Evolutionary conservation across 2,113 vertebrate genomes (phyloP).

Genomic region (Arvicanthis niloticus): DNA sequence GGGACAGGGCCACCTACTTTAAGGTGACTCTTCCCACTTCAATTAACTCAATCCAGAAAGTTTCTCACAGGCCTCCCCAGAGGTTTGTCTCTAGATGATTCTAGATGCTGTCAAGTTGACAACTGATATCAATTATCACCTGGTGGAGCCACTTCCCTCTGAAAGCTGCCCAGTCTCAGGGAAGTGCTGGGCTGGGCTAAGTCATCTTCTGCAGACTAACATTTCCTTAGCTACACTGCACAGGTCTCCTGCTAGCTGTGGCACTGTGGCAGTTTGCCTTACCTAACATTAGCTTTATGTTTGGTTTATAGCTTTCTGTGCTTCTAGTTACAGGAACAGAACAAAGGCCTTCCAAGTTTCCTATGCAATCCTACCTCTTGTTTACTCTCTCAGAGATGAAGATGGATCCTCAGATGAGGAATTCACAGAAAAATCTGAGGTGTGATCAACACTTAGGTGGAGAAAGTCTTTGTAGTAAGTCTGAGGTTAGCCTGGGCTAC

Average conservation of each 20-base stretch:
- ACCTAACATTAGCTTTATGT: not conserved
- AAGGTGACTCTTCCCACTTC: not conserved
- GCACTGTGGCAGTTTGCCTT: too few relatives aligned
- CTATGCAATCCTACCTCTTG: not conserved
- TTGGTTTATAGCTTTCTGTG: not conserved
- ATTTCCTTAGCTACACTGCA: not conserved
- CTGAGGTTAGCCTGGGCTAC: not conserved
- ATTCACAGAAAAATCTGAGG: not conserved
- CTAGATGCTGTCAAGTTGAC: not conserved
- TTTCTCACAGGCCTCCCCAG: not conserved
- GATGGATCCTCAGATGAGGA: not conserved
- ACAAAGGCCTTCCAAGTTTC: not conserved
- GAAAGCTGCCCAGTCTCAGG: not conserved
- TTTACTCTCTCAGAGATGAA: not conserved
- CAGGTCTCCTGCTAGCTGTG: not conserved
- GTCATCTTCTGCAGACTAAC: not conserved
- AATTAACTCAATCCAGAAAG: not conserved
- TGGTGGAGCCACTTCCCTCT: not conserved
- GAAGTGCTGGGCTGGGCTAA: not conserved
- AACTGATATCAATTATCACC: not conserved
- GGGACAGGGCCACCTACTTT: not conserved
- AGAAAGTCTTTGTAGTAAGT: not conserved
- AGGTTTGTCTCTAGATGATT: not conserved
- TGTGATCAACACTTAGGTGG: not conserved
- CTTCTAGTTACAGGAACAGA: not conserved